These are phyloP conservation scores for Ceriagrion tenellum DNA, from an alignment of 2,888 invertebrate genomes.

Conservation along the genomic window DNA sequence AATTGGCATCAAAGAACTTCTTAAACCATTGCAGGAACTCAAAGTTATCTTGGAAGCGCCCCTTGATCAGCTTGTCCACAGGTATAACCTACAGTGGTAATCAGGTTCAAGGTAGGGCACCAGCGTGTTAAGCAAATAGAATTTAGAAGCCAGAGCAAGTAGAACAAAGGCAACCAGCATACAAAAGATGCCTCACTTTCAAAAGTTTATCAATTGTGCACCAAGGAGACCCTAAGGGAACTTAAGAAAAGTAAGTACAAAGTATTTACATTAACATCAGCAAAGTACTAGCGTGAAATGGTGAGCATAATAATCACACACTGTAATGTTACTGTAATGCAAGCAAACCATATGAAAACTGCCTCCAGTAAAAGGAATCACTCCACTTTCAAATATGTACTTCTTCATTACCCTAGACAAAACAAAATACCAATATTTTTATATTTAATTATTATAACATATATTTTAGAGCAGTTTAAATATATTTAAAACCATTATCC, in stretches of 20 bases:
- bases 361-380: no score
- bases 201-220: neutral
- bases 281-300: neutral
- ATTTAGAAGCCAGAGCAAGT: neutral
- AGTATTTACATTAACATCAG: neutral
- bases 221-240: neutral
- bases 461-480: no score
- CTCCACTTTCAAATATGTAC: no score
- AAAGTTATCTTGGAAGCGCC: conserved; percentile 99
- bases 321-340: no score
- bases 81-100: conserved; percentile 92
- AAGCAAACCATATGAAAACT: no score
- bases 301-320: no score
- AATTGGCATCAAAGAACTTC: conserved; percentile 99
- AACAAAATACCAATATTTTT: no score
- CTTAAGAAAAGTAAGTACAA: neutral
- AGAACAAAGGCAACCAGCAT: neutral
- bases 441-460: no score
- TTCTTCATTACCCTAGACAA: no score
- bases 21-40: conserved; percentile 99
- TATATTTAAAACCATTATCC: no score
- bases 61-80: conserved; percentile 99
- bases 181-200: neutral
- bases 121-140: conserved; percentile 23
- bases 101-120: neutral